These are phyloP conservation scores for Eretmodus cyanostictus DNA, from an alignment of 2,113 vertebrate species.

Conservation along the genomic window DNA sequence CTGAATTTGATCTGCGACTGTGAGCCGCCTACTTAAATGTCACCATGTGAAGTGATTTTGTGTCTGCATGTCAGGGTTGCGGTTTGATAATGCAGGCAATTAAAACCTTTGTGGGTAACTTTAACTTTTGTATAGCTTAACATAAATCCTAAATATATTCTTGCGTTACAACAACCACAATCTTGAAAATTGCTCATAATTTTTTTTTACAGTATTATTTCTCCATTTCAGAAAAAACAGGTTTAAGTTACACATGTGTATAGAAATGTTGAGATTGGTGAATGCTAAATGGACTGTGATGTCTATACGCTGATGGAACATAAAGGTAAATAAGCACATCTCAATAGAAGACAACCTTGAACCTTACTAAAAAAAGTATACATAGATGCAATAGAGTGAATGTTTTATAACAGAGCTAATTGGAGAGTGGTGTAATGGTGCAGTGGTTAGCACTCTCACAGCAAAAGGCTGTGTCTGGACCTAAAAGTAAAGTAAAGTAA, in stretches of 20 bases:
- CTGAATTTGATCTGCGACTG: slow-evolving; percentile 24
- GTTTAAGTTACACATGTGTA: background rate
- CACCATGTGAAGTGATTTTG: background rate
- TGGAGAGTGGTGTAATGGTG: background rate
- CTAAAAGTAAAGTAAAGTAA: background rate
- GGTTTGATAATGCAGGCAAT: slow-evolving; percentile 5
- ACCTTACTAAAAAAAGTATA: background rate
- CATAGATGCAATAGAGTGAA: background rate
- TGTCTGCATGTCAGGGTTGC: background rate
- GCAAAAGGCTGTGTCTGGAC: background rate
- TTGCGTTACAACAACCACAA: background rate
- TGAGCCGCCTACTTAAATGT: background rate
- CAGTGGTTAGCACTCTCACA: background rate
- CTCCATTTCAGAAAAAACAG: background rate
- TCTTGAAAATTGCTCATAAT: background rate
- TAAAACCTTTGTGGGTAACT: background rate
- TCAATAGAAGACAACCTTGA: background rate
- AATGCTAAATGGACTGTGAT: background rate
- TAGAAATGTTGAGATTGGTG: background rate
- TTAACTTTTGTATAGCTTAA: background rate
- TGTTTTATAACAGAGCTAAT: background rate
- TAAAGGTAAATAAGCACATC: background rate
- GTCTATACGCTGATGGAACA: background rate
- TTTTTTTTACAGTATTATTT: background rate
- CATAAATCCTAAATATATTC: background rate